Conservation (phyloP, 2,888 invertebrate genomes). For the Campoletis raptor region DNA sequence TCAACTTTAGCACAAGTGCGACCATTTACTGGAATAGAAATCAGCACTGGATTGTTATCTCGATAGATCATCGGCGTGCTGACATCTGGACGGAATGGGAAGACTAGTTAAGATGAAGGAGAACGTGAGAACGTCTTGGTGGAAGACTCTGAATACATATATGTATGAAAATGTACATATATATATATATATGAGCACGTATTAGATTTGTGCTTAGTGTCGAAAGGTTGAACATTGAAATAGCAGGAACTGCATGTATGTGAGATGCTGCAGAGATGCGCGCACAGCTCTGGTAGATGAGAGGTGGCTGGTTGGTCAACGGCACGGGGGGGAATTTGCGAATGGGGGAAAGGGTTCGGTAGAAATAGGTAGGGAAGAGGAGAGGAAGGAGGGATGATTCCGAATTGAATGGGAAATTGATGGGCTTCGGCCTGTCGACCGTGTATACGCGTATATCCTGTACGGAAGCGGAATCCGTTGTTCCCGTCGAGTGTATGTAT, state of each 20-base stretch:
- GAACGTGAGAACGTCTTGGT: conserved; percentile 58
- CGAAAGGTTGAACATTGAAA: conserved; percentile 28
- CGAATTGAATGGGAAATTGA: conserved; percentile 82
- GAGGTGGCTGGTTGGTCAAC: conserved; percentile 54
- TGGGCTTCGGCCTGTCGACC: conserved; percentile 79
- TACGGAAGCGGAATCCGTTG: conserved; percentile 77
- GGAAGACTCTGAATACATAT: conserved; percentile 25
- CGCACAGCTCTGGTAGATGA: conserved; percentile 32
- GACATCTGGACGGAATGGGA: conserved; percentile 29
- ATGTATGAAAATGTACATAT: neutral
- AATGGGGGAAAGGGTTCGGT: conserved; percentile 37
- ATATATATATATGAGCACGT: conserved; percentile 8
- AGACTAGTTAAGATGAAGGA: conserved; percentile 47
- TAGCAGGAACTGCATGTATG: conserved; percentile 30
- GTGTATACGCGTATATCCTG: conserved; percentile 77
- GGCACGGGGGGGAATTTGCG: conserved; percentile 45
- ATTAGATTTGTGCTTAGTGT: conserved; percentile 19
- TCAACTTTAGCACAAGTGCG: neutral
- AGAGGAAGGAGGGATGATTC: conserved; percentile 69
- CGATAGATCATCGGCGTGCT: conserved; percentile 63
- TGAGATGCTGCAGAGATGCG: conserved; percentile 54
- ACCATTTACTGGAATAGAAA: neutral
- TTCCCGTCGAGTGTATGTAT: conserved; percentile 74
- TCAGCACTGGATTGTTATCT: conserved; percentile 15
- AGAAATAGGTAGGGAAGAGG: conserved; percentile 23